phyloP scores from a whole-genome alignment of 64 coral and sea anemone genomes.

The Porites australiensis region DNA sequence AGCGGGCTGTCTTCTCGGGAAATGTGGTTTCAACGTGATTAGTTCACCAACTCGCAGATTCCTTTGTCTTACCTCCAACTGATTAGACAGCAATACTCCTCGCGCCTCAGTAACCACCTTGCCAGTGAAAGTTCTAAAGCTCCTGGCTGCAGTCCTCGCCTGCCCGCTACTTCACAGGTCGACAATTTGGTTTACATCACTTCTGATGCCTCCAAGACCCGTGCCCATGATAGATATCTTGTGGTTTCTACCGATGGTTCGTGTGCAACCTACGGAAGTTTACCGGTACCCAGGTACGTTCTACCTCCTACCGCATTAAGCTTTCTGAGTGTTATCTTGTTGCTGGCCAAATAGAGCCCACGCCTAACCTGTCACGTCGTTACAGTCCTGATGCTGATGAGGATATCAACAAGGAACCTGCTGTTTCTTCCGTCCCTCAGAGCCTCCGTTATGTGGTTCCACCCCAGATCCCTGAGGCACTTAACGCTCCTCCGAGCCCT shows the following conservation, averaged over 20 bases:
- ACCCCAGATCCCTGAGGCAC: not conserved
- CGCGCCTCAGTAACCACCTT: conserved; percentile 45
- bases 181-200: conserved; percentile 72
- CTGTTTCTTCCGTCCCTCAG: not conserved
- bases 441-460: not conserved
- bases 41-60: conserved; percentile 52
- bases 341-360: not conserved
- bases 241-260: conserved; percentile 26
- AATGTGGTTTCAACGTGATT: conserved; percentile 17
- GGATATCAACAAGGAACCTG: not conserved
- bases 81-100: conserved; percentile 36
- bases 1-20: conserved; percentile 1
- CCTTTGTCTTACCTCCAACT: conserved; percentile 49
- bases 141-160: not conserved
- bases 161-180: conserved; percentile 12
- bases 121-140: conserved; percentile 68
- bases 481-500: not conserved
- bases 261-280: conserved; percentile 65
- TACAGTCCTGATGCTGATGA: not conserved
- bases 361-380: not conserved
- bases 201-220: conserved; percentile 70
- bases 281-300: not conserved
- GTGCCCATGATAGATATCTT: conserved; percentile 61
- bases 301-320: conserved; percentile 12
- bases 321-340: conserved; percentile 29